A percentile compares a stretch with the other conserved stretches of the same genome.
Conservation (phyloP, 2,888 invertebrate genomes). For the Selenia dentaria region DNA sequence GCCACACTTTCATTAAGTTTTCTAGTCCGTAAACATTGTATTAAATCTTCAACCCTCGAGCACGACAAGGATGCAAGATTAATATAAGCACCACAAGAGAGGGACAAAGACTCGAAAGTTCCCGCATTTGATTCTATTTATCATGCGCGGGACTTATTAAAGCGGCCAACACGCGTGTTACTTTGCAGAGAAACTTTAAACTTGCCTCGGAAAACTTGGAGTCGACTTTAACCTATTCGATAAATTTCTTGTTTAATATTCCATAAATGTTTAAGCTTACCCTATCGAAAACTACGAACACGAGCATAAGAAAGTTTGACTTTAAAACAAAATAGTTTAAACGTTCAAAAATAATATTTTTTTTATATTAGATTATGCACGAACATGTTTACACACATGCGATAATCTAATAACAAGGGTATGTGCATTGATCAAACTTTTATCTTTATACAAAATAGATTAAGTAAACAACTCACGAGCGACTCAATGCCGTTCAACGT, state of each 20-base stretch:
- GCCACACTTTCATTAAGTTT: slow-evolving; percentile 76
- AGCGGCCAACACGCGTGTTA: slow-evolving; percentile 73
- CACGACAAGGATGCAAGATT: slow-evolving; percentile 45
- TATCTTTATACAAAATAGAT: slow-evolving; percentile 39
- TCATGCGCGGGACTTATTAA: slow-evolving; percentile 78
- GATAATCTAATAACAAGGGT: slow-evolving; percentile 37
- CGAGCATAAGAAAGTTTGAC: neutral
- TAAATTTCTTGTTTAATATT: slow-evolving; percentile 18
- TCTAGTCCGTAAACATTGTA: slow-evolving; percentile 61
- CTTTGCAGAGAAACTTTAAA: slow-evolving; percentile 65
- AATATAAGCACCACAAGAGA: slow-evolving; percentile 41
- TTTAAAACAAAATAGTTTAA: neutral
- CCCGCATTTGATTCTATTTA: slow-evolving; percentile 78
- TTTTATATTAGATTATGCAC: neutral
- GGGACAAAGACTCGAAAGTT: slow-evolving; percentile 47
- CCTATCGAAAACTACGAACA: slow-evolving; percentile 11
- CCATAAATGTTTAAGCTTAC: slow-evolving; percentile 14
- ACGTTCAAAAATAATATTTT: neutral
- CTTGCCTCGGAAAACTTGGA: slow-evolving; percentile 53
- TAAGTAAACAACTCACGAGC: slow-evolving; percentile 48
- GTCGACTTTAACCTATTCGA: slow-evolving; percentile 39
- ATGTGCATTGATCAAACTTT: slow-evolving; percentile 21
- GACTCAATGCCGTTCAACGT: slow-evolving; percentile 62
- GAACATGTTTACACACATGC: slow-evolving; percentile 35
- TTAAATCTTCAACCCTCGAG: slow-evolving; percentile 59